Evolutionary conservation across 2,888 invertebrate species (phyloP), one percentile per base, ranked within the genome.

Genomic region (Germaria angustata): DNA sequence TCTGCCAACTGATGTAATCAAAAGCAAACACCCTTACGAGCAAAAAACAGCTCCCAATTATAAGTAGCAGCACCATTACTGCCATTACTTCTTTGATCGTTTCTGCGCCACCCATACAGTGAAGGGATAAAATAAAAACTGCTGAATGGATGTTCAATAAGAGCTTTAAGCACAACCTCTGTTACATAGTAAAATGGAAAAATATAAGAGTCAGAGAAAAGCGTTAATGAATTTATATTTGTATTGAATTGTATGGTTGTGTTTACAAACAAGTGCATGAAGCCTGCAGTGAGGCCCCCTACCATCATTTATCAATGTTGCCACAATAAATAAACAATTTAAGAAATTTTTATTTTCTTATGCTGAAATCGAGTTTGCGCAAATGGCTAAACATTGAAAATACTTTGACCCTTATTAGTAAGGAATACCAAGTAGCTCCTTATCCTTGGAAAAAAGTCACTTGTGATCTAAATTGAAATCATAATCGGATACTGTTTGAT

Each of bases 1-100:
- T 44, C 55, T 34, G n/a, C 22, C 41, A 55, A 44, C 44, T 55
- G 53, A 44, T 61, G 36, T 55, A 39, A 71, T 59, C 76, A 72
- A 66, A 20, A 53, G n/a, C 49, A 66, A 49, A 20, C 44, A 39
- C 9, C 22, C 63, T 44, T 39, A 61, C 5, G 3, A 39, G 34
- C 13, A 32, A 1, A 49, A 63, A 22, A 8, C 32, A 36, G 39
- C n/a, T 3, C 32, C 17, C 63, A 55, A 11, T 28, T 39, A 24
- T 28, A 17, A 57, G 13, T 9, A 20, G n/a, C 57, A 66, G 13
- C 59, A 32, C n/a, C 9, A 46, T 11, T 46, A 9, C 39, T 24
- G 28, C 9, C 44, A 24, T 22, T 46, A 36, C 6, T 24, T 46
- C 22, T 24, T 46, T 46, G 44, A n/a, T n/a, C n/a, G n/a, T n/a